Percentiles rank a stretch among this genome's conserved stretches.
Evolutionary conservation across 2,797 vertebrate genomes (phyloP).

Genomic region (Pseudotriccus pelzelni): DNA sequence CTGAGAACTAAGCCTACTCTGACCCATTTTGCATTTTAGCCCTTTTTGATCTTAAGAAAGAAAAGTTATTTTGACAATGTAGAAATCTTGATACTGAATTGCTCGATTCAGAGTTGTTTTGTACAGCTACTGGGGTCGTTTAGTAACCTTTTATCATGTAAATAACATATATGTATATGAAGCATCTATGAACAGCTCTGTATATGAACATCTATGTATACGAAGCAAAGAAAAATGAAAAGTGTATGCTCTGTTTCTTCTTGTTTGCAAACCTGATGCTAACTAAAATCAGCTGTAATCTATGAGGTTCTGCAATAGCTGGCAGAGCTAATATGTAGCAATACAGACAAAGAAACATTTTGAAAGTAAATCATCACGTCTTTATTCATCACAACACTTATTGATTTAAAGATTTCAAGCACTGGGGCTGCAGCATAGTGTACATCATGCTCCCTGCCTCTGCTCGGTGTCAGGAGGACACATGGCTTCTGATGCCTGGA

Average conservation of each 20-base stretch:
- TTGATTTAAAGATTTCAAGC: background rate
- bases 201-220: background rate
- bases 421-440: background rate
- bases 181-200: background rate
- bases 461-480: background rate
- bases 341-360: background rate
- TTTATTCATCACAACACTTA: background rate
- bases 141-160: background rate
- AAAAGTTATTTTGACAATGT: background rate
- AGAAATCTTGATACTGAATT: background rate
- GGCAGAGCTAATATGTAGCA: background rate
- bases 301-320: background rate
- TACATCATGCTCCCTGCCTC: background rate
- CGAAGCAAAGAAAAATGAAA: background rate
- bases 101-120: background rate
- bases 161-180: background rate
- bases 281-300: background rate
- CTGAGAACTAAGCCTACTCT: background rate
- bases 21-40: background rate
- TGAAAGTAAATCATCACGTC: background rate
- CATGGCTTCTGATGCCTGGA: background rate
- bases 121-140: background rate
- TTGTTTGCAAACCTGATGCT: background rate
- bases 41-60: background rate
- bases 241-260: background rate